These are phyloP conservation scores for Leuciscus waleckii DNA, from an alignment of 2,797 vertebrate species.

Conservation along the genomic window DNA sequence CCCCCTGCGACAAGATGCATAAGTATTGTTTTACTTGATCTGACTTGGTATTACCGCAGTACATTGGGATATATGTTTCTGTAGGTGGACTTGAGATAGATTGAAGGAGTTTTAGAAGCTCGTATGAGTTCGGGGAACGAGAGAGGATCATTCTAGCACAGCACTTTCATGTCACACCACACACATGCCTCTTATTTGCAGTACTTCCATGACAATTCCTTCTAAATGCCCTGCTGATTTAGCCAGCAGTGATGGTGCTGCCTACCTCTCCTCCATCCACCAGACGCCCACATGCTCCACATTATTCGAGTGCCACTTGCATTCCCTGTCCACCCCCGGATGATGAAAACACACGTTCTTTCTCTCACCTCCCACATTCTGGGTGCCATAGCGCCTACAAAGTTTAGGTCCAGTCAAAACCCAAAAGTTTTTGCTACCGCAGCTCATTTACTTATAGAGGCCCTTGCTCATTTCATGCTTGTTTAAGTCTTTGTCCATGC, in stretches of 20 bases:
- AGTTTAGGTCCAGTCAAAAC: conserved; percentile 4
- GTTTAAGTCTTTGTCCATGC: background rate
- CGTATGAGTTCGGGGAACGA: background rate
- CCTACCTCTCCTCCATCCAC: conserved; percentile 26
- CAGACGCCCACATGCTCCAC: conserved; percentile 47
- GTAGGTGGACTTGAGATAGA: conserved; percentile 22
- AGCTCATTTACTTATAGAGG: background rate
- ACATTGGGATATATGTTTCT: conserved; percentile 6
- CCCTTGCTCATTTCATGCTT: conserved; percentile 6
- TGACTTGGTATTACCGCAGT: conserved; percentile 4
- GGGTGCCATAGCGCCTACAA: conserved; percentile 1
- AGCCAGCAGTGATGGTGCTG: conserved; percentile 25
- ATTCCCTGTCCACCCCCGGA: conserved; percentile 39
- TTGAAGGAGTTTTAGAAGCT: background rate
- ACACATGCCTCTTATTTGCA: conserved; percentile 24
- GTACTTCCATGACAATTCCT: conserved; percentile 18
- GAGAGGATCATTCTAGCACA: conserved; percentile 4
- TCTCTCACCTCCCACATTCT: conserved; percentile 34
- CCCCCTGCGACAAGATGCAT: background rate
- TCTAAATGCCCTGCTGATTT: conserved; percentile 35
- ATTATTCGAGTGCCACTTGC: conserved; percentile 28
- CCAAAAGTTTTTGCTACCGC: conserved; percentile 8
- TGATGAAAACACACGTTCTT: conserved; percentile 39
- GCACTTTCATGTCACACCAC: background rate
- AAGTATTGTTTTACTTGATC: background rate